Evolutionary conservation across 2,888 invertebrate genomes (phyloP), one percentile per base, ranked within the genome.

Genomic region (Drosophila kambysellisi): DNA sequence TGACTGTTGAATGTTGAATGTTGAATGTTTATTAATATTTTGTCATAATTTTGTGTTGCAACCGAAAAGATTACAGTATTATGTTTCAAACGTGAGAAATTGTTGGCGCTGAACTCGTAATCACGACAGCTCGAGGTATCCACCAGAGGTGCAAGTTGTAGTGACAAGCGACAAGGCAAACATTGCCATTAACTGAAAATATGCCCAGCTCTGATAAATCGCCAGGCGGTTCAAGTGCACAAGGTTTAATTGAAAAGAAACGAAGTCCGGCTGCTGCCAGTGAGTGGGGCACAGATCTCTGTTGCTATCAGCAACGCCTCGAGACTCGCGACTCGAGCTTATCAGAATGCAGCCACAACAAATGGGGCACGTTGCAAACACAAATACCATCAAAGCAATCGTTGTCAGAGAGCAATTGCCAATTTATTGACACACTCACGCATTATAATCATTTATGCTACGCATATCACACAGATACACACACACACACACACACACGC

Each of bases 401-500:
- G 57, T 35, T n/a, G 56, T 25, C 30, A 51, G 50, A 51, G 43
- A 60, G 74, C 75, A 73, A 68, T 81, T 75, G 83, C 70, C 72
- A 87, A 88, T 89, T 87, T 87, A 87, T 89, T 73, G 82, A 73
- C 71, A 80, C 82, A 89, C 87, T 87, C 78, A 88, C 83, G 88
- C 89, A 89, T 87, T 85, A 77, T 83, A 82, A 88, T 85, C 87
- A 87, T 87, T 89, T 88, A 85, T 89, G 71, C 70, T 74, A 79
- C 83, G 78, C 83, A 83, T 83, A 83, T 80, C 82, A 74, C 64
- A 63, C 52, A 52, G 62, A 63, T 62, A 65, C 56, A 64, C 57
- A 79, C 66, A 53, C 63, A 61, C 57, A 73, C 30, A 58, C 43
- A 68, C 57, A 63, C 32, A 53, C 32, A 25, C 20, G 1, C 20